Percentiles rank a stretch among this genome's conserved stretches.
Conservation (phyloP, 2,888 invertebrate genomes). For the Ormyrus pomaceus region DNA sequence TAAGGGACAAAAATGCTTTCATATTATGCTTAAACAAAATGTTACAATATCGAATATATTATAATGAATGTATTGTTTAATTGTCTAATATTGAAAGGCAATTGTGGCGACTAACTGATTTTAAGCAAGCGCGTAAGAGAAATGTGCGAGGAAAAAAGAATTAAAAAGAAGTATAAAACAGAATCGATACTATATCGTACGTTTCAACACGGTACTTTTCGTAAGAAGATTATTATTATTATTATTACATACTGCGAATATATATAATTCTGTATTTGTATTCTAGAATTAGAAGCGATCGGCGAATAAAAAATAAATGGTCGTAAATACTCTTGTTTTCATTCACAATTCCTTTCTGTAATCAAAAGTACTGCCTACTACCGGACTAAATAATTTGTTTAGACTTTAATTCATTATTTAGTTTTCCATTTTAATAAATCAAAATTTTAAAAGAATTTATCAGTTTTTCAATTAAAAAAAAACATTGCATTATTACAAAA, state of each 20-base stretch:
- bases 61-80: conserved; percentile 73
- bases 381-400: too few species aligned
- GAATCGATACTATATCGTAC: conserved; percentile 38
- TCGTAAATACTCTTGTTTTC: conserved; percentile 35
- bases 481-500: too few species aligned
- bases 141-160: conserved; percentile 16
- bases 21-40: conserved; percentile 41
- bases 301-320: conserved; percentile 49
- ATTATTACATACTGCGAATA: conserved; percentile 52
- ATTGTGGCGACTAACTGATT: conserved; percentile 32
- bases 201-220: conserved; percentile 41
- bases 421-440: too few species aligned
- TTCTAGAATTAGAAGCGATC: conserved; percentile 51
- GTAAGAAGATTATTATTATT: conserved; percentile 54
- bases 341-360: conserved; percentile 9
- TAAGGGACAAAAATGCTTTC: conserved; percentile 39
- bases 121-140: conserved; percentile 4
- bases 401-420: too few species aligned
- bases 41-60: conserved; percentile 47
- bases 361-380: too few species aligned
- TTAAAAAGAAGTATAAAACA: conserved; percentile 15
- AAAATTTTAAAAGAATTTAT: too few species aligned
- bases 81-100: conserved; percentile 65
- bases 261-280: conserved; percentile 54
- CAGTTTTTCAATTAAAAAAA: too few species aligned